phyloP scores from a whole-genome alignment of 2,888 invertebrate genomes.

The Cephus pygmeus region DNA sequence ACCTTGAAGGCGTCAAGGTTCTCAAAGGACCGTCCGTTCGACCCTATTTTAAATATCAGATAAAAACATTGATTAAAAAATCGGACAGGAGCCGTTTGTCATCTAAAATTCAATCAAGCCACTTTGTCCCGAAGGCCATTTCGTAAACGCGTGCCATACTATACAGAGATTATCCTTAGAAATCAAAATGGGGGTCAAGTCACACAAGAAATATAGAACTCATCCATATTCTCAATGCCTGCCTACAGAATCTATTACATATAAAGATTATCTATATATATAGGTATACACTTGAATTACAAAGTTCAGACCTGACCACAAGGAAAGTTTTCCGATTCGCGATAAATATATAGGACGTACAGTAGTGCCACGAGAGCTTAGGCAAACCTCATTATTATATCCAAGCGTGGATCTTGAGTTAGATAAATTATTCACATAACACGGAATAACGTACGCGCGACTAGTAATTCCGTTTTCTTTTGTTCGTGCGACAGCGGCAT shows the following conservation, averaged over 20 bases:
- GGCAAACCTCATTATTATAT: conserved; percentile 3
- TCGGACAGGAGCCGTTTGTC: conserved; percentile 16
- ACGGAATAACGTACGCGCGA: not conserved
- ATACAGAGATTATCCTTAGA: too few relatives aligned
- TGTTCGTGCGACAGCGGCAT: conserved; percentile 22
- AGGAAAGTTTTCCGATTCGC: not conserved
- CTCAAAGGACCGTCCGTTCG: not conserved
- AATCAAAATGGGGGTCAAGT: too few relatives aligned
- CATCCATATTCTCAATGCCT: not conserved
- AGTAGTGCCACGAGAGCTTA: not conserved
- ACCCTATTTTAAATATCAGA: conserved; percentile 41
- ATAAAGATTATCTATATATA: not conserved
- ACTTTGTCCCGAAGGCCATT: conserved; percentile 16
- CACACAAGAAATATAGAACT: not conserved
- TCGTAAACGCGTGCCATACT: not conserved
- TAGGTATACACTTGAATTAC: not conserved
- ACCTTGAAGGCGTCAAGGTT: not conserved
- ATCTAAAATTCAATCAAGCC: conserved; percentile 45
- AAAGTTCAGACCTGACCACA: not conserved
- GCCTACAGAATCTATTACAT: not conserved
- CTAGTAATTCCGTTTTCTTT: conserved; percentile 21
- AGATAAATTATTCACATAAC: conserved; percentile 21
- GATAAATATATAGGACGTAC: not conserved
- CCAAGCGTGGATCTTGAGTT: conserved; percentile 12
- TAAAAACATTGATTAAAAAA: conserved; percentile 33